phyloP scores from a whole-genome alignment of 2,113 vertebrate genomes.

The Pseudolaguvia tuberculata region DNA sequence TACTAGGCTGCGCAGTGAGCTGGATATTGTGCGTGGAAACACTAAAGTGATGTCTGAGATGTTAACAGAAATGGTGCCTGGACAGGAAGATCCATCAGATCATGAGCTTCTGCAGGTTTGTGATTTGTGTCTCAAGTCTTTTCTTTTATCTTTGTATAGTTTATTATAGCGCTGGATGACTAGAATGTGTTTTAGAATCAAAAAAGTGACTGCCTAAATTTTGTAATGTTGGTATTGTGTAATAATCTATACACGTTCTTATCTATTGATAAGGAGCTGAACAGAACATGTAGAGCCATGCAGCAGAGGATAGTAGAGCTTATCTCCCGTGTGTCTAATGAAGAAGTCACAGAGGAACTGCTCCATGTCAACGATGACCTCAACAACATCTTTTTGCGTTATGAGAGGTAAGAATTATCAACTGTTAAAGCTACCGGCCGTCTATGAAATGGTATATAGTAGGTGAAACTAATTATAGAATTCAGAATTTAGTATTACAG shows the following conservation, averaged over 20 bases:
- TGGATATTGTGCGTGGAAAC: conserved; percentile 94
- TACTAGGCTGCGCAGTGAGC: conserved; percentile 87
- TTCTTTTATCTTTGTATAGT: background rate
- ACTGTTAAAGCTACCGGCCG: background rate
- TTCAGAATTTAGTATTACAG: no score
- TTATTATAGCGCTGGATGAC: background rate
- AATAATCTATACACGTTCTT: background rate
- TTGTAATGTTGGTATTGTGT: background rate
- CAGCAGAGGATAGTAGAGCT: conserved; percentile 94
- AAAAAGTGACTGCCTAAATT: background rate
- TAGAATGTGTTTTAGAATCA: background rate
- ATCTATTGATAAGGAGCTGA: conserved; percentile 77
- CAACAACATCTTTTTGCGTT: conserved; percentile 95
- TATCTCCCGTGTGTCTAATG: conserved; percentile 89
- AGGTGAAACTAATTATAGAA: no score
- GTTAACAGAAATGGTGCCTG: conserved; percentile 96
- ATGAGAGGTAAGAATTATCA: conserved; percentile 75
- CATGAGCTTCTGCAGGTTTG: conserved; percentile 90
- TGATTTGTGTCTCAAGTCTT: background rate
- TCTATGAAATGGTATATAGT: no score
- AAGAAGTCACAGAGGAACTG: conserved; percentile 92
- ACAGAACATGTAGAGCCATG: conserved; percentile 94
- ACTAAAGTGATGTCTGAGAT: conserved; percentile 99
- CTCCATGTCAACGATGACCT: conserved; percentile 95
- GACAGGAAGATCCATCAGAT: conserved; percentile 93